Base-by-base conservation (phyloP, 2,888 invertebrate genomes). In the Apomyelois bistriatella region DNA sequence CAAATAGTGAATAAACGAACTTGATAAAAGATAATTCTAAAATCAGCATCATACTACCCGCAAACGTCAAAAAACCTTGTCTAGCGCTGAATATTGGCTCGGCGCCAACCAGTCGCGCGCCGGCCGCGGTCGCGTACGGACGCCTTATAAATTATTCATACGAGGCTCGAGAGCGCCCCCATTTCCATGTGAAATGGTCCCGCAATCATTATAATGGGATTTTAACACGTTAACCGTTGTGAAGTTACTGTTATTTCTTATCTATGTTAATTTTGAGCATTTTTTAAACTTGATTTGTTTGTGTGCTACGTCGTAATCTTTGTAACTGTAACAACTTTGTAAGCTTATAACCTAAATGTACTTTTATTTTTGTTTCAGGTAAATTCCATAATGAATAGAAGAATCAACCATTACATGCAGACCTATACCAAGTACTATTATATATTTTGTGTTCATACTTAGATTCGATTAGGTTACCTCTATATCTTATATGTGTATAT, bases 181-280 rank as follows among this genome's bases (percentile, higher is more conserved):
- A 9, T 40, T 40, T 22, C 22, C 40, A 40, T 16, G 16, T 40
- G 42, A 42, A 28, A 42, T 42, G 28, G 12, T 17, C 46, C 30
- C 32, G 46, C 46, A 46, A 46, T 46, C 46, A 46, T 46, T 46
- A 13, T 46, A 32, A 46, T 46, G 46, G 46, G 30, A 30, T 32
- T 46, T 46, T 46, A 46, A 46, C 46, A 46, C 46, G 32, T 46
- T 46, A 46, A 46, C 46, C 46, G 32, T 46, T 43, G 30, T 15
- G 10, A 16, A 46, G 32, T 46, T 46, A 46, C 9, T 46, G 43
- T 46, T 46, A 46, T 15, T 12, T 8, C 13, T 43, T 46, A 32
- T 46, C 32, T 46, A 46, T 46, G 46, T 1, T 32, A 46, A 32
- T 32, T 46, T 46, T 15, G 15, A 9, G 40, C 13, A 22, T 22